Base-by-base conservation (phyloP, 2,113 vertebrate species). In the Strix uralensis region DNA sequence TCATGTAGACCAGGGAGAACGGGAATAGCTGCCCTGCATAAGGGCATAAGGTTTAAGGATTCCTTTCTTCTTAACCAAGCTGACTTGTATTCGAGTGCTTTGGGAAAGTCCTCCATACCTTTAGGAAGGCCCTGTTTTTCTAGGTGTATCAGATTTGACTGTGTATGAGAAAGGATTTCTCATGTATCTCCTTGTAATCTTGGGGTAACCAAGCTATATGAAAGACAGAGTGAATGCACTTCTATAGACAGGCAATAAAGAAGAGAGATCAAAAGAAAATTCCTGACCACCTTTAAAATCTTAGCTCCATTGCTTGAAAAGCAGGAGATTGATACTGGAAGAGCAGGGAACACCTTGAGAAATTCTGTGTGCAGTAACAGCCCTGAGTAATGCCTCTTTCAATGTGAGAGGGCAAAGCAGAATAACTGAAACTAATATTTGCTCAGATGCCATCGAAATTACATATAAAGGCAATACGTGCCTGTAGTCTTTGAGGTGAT, bases 311-410 rank as follows among this genome's bases (percentile, higher is more conserved):
- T 27, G 22, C n/a, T 27, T 51, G 47, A 59, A 70, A 26, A 81
- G 65, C 44, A 65, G 44, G 57, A 88, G 58, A 6, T 5, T 11
- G 27, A 62, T 10, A 4, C 40, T n/a, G 63, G 34, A 46, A 52
- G 22, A 36, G 23, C 54, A 59, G 32, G 23, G n/a, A 87, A 34
- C 9, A 13, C 7, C 49, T 40, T 25, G 32, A 55, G 42, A 75
- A 18, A 27, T 44, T 12, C 5, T 40, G 2, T 14, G 51, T 36
- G 25, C 47, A 58, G 0, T n/a, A 67, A 6, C 47, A 52, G 27
- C 51, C 9, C 30, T 47, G 23, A 6, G 52, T 3, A 21, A 30
- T 6, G 22, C 15, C 65, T 51, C 47, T 52, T 27, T 44, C 36
- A 40, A 38, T 1, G 10, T 11, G 11, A 59, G 32, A 58, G 27